These are phyloP conservation scores for Motacilla alba DNA, from an alignment of 2,113 vertebrate genomes.

Conservation along the genomic window DNA sequence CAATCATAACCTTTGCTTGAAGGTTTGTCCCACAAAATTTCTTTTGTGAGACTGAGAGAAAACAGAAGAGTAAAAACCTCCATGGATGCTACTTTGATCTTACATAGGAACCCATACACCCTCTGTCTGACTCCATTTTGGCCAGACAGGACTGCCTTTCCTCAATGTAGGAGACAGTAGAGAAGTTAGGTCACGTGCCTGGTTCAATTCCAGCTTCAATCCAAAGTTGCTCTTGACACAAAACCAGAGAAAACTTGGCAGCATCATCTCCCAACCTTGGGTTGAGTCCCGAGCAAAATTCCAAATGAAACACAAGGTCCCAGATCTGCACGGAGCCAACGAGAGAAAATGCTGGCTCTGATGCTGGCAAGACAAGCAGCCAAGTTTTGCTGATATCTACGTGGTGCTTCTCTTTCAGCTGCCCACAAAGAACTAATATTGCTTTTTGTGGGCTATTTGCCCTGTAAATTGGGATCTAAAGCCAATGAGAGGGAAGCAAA, in stretches of 20 bases:
- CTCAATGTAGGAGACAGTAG: not conserved
- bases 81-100: not conserved
- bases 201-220: constrained; percentile 35
- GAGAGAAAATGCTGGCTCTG: not conserved
- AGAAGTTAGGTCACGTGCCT: constrained; percentile 17
- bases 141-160: not conserved
- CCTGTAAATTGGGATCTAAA: not conserved
- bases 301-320: constrained; percentile 51
- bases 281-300: constrained; percentile 15
- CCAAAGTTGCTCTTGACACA: constrained; percentile 48
- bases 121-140: constrained; percentile 16
- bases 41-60: not conserved
- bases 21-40: not conserved
- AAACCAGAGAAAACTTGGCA: constrained; percentile 60
- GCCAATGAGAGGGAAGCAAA: not conserved
- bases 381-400: constrained; percentile 26
- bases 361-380: not conserved
- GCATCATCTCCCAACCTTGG: not conserved
- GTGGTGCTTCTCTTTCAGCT: not conserved
- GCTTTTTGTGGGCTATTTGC: not conserved
- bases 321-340: constrained; percentile 17
- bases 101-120: not conserved
- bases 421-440: not conserved
- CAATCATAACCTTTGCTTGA: not conserved
- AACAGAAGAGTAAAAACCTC: not conserved